Evolutionary conservation across 2,113 vertebrate genomes (phyloP).

Genomic region (Chitala chitala): DNA sequence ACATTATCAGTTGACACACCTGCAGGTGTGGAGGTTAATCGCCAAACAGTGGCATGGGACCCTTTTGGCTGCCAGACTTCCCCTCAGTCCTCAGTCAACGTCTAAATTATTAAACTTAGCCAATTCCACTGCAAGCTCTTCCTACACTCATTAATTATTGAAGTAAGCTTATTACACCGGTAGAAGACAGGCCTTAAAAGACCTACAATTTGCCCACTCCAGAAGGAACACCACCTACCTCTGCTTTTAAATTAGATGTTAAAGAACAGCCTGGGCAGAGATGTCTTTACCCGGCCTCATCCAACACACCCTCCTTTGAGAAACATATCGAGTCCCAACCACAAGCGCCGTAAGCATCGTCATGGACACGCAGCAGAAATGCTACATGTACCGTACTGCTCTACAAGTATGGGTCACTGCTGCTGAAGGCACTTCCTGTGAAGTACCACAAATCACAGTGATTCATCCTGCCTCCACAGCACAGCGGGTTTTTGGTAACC

Average conservation of each 20-base stretch:
- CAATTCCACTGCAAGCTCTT: constrained; percentile 14
- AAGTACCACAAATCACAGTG: background rate
- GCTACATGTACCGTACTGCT: background rate
- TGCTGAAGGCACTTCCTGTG: background rate
- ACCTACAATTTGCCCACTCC: background rate
- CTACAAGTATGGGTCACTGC: background rate
- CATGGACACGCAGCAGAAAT: background rate
- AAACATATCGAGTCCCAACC: background rate
- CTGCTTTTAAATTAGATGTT: background rate
- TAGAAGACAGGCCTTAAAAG: background rate
- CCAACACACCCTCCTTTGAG: background rate
- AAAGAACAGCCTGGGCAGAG: background rate
- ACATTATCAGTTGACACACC: background rate
- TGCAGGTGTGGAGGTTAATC: background rate
- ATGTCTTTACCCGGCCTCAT: background rate
- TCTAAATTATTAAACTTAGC: constrained; percentile 27
- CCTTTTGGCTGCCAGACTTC: background rate
- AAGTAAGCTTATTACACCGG: constrained; percentile 21
- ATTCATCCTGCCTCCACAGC: background rate
- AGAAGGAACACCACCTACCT: background rate
- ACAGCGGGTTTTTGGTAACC: background rate
- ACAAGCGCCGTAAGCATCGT: too few relatives aligned
- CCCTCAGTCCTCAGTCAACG: background rate
- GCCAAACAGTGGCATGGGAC: too few relatives aligned
- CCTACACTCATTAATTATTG: constrained; percentile 25